Evolutionary conservation across 2,797 vertebrate genomes (phyloP), one percentile per base, ranked within the genome.

Genomic region (Enteromius trimaculatus): DNA sequence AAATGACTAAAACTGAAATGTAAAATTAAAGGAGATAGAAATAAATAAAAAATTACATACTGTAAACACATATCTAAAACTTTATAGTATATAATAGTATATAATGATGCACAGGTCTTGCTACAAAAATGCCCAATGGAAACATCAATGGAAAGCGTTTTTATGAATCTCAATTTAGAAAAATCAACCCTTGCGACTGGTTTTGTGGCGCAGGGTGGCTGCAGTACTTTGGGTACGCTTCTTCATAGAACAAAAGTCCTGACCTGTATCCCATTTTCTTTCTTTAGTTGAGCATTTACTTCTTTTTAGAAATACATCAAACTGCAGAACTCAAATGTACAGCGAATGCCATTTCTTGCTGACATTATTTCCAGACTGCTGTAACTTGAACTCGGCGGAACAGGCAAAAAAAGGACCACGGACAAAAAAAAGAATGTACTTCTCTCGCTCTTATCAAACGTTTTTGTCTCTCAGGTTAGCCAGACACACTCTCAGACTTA

Each of bases 401-500:
- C 77, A 65, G 26, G 17, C 26, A n/a, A 69, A 29, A 69, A 29
- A 42, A 82, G 37, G 14, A 19, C 2, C 39, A 17, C 0, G 8
- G 23, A 58, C 70, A 60, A 42, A 77, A 39, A 51, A 77, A 39
- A 51, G 4, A 0, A 39, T 39, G 71, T 39, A 14, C 70, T 68
- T 23, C 42, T 64, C 49, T 53, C 1, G 1, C 17, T 76, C 58
- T 68, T 68, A 53, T 66, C 70, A 81, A 72, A 74, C 31, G 16
- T 66, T 82, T 76, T 66, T 55, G 23, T 77, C 62, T n/a, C 13
- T 58, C 62, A 44, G 23, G 17, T 55, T 82, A 66, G 23, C 72
- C 81, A 77, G 72, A 82, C 47, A 82, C 13, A 68, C 37, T 77
- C 65, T 53, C 47, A 39, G 19, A 34, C 62, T 37, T 44, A 79